Evolutionary conservation across 2,113 vertebrate genomes (phyloP).

Genomic region (Blennius ocellaris): DNA sequence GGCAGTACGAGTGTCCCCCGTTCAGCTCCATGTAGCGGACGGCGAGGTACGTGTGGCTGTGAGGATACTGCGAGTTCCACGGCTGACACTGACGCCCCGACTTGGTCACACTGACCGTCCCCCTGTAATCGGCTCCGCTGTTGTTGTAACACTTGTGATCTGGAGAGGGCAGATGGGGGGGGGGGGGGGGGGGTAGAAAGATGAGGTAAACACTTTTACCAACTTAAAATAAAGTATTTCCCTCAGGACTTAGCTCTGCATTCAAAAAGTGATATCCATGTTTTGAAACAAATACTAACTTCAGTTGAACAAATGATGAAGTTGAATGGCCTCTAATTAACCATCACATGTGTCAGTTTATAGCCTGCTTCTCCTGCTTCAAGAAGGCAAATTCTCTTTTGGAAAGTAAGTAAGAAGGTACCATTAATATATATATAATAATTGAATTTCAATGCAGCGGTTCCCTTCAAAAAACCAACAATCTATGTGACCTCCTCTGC

Average conservation of each 20-base stretch:
- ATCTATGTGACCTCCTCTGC: no score
- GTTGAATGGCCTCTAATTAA: no score
- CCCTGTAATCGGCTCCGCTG: conserved; percentile 93
- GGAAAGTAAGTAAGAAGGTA: no score
- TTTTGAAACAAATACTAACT: no score
- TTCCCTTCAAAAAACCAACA: no score
- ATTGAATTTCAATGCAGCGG: no score
- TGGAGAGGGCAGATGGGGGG: conserved; percentile 55
- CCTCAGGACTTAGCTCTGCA: background rate
- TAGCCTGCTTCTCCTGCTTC: no score
- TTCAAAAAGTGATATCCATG: no score
- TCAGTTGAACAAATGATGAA: no score
- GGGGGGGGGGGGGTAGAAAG: background rate
- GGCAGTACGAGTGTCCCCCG: conserved; percentile 97
- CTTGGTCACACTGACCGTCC: conserved; percentile 92
- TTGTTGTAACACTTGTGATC: conserved; percentile 97
- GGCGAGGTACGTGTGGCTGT: conserved; percentile 93
- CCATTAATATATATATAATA: no score
- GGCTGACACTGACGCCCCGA: conserved; percentile 98
- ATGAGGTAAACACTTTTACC: background rate
- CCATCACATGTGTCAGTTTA: no score
- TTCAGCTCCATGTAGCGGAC: conserved; percentile 92
- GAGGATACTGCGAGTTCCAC: conserved; percentile 98
- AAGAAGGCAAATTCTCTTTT: no score
- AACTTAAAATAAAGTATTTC: background rate